These are phyloP conservation scores for Boulengeromyrus knoepffleri DNA, from an alignment of 2,113 vertebrate genomes.

Conservation along the genomic window DNA sequence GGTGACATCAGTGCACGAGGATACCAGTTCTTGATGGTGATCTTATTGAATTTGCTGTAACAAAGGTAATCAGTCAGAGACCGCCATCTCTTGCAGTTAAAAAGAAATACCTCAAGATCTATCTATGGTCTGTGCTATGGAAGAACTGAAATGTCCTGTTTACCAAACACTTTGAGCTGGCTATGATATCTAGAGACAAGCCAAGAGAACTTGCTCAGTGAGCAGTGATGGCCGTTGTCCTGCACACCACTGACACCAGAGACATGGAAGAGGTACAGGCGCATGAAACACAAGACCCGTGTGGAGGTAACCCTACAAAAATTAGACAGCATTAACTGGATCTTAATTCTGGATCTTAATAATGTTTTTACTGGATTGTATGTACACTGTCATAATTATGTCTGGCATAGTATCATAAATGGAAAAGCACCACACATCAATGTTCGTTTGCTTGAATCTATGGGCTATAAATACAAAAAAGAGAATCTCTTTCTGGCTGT, in stretches of 20 bases:
- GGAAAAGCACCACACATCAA: neutral
- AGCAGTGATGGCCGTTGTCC: neutral
- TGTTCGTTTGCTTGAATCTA: neutral
- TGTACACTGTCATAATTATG: neutral
- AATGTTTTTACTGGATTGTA: neutral
- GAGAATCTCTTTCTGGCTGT: conserved; percentile 39
- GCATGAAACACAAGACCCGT: neutral
- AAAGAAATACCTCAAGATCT: neutral
- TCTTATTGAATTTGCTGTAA: neutral
- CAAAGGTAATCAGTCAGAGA: neutral
- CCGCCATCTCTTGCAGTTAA: neutral
- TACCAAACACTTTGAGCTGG: neutral
- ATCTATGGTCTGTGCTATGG: neutral
- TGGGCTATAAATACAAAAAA: neutral
- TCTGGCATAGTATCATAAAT: neutral
- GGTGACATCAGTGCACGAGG: neutral
- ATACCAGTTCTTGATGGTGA: neutral
- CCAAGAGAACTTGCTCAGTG: neutral
- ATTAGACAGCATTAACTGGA: neutral
- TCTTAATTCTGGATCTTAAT: neutral
- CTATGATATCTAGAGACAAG: neutral
- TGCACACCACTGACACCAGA: neutral
- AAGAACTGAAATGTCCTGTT: neutral
- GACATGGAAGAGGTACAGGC: neutral
- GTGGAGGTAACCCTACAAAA: neutral